Conservation (phyloP, 2,113 vertebrate species). For the Cyanoliseus patagonus region DNA sequence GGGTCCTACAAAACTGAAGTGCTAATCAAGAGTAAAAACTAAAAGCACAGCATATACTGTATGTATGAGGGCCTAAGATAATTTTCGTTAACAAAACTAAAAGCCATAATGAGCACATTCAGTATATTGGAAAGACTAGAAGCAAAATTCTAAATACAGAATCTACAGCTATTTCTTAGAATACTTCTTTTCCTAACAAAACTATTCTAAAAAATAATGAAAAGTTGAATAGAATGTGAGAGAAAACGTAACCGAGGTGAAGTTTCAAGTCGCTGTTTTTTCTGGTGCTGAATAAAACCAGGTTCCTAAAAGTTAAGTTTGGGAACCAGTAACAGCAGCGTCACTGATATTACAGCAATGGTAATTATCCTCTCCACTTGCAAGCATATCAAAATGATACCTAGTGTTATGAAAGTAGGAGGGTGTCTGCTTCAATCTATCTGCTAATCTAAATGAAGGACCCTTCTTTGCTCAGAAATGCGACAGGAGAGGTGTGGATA, state of each 20-base stretch:
- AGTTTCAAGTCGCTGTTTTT: not conserved
- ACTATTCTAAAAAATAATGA: not conserved
- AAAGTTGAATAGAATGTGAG: not conserved
- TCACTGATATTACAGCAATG: not conserved
- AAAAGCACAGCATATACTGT: not conserved
- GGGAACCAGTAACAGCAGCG: not conserved
- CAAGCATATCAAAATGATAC: not conserved
- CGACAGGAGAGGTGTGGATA: constrained; percentile 3
- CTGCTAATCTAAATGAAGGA: constrained; percentile 9
- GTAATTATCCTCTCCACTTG: not conserved
- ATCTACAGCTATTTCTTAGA: not conserved
- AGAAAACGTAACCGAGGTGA: not conserved
- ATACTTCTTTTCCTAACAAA: not conserved
- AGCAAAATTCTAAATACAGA: not conserved
- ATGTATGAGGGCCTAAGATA: not conserved
- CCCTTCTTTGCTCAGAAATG: constrained; percentile 9
- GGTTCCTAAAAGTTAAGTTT: constrained; percentile 3
- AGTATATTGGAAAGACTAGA: not conserved
- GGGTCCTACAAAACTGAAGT: not conserved
- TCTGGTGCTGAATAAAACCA: not conserved
- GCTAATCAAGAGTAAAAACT: not conserved
- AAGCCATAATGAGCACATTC: not conserved
- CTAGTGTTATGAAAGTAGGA: not conserved
- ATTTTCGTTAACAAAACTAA: not conserved
- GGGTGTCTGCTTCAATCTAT: not conserved